Evolutionary conservation across 1,140 invertebrate species (phyloP), one percentile per base, ranked within the genome.

Genomic region (Bombyx mandarina): DNA sequence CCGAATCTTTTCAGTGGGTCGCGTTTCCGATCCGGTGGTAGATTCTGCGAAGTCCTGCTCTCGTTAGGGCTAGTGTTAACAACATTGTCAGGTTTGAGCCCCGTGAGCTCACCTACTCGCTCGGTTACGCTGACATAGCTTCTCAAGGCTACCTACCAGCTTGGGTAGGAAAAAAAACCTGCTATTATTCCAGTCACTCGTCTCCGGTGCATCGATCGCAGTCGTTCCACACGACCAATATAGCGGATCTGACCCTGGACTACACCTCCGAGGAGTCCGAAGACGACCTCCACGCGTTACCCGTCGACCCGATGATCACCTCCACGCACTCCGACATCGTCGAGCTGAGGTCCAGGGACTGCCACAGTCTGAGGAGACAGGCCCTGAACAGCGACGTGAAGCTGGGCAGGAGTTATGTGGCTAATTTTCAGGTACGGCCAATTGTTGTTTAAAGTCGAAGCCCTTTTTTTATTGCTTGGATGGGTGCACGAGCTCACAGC

Each of bases 121-220:
- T 35, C 26, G 26, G 26, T 35, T 2, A 35, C 26, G 26, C 2
- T 18, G 26, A 1, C 2, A 35, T 35, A 35, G 2, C 26, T 1
- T 35, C 26, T 35, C 26, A 35, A 35, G 26, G 4, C 4, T 35
- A 35, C 26, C 26, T 35, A 35, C 26, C 26, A 35, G 26, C 2
- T 35, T 35, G 2, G 4, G 26, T 35, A 35, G 4, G 26, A 1
- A 35, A 5, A 35, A 5, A 35, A 35, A 35, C 2, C 60, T 22
- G 56, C 54, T 56, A 3, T 51, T 8, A 45, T 72, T 75, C 9
- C 76, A 88, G 85, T 58, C 80, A 87, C 57, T 88, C 85, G 1
- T 88, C 87, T 1, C 86, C 84, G 8, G 84, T 88, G 6, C 86
- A 88, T 60, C 77, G 86, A n/a, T 86, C 86, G 7, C 82, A 87